Conservation (phyloP, 2,888 invertebrate genomes). For the Zele albiditarsus region DNA sequence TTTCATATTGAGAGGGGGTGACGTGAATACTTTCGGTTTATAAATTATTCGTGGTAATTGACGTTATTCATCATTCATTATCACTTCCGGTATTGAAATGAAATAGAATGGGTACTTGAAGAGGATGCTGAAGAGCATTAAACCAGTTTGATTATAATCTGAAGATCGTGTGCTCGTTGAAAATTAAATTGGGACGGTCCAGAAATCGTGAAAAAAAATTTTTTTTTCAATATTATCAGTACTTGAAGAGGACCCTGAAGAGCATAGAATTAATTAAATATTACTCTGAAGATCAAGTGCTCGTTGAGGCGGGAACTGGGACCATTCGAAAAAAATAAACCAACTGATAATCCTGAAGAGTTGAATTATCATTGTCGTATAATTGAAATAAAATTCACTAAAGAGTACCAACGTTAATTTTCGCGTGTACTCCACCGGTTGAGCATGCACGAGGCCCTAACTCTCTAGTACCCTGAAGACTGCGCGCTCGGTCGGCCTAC, state of each 20-base stretch:
- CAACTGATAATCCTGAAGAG: not conserved
- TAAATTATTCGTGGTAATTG: not conserved
- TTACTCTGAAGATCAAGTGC: constrained; percentile 5
- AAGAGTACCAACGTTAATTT: not conserved
- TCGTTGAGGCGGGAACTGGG: not conserved
- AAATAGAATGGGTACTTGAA: not conserved
- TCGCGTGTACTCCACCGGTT: constrained; percentile 17
- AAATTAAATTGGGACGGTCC: not conserved
- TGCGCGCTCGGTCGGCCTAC: constrained; percentile 46
- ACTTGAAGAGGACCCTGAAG: not conserved
- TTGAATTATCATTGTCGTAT: not conserved
- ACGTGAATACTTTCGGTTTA: not conserved
- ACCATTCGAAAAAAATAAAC: not conserved
- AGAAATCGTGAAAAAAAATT: no score
- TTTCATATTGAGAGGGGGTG: not conserved
- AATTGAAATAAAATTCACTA: not conserved
- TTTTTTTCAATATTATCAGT: not conserved
- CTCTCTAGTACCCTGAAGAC: constrained; percentile 26
- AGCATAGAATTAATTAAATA: not conserved
- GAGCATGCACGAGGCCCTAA: constrained; percentile 14
- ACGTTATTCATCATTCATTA: not conserved
- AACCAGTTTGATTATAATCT: not conserved
- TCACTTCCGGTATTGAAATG: no score
- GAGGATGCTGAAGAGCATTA: not conserved
- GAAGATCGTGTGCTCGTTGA: not conserved